Base-by-base conservation (phyloP, 2,113 vertebrate genomes). In the Oreochromis tanganicae region DNA sequence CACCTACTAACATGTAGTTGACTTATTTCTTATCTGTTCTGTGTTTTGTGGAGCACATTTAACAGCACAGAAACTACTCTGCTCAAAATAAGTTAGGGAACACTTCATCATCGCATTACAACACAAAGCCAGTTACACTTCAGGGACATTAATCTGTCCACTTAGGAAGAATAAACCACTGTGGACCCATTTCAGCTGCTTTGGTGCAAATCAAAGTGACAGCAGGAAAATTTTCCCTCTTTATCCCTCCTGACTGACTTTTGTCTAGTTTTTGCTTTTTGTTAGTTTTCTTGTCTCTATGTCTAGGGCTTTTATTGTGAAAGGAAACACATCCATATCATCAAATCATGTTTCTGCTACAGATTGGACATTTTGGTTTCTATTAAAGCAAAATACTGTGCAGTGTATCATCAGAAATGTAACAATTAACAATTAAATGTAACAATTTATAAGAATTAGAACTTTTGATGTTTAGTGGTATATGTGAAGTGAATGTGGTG, bases 321-420 rank as follows among this genome's bases (percentile, higher is more conserved):
- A 29, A 48, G 71, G 24, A 75, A 48, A 75, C 43, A 7, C 41
- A 7, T 75, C 9, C 68, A 50, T 75, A 19, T 32, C 43, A 29
- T 1, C 16, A 32, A 50, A 32, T 75, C 24, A 75, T 4, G 43
- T 50, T 50, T 32, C 0, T 50, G 43, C 16, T 75, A 0, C n/a
- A 43, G 66, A 3, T 43, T 27, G 66, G n/a, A 43, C 9, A 1
- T 75, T 75, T 29, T 29, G 41, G 21, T 29, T 73, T 48, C 43
- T 46, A 48, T 73, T 73, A 43, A 24, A 71, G 13, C n/a, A 46
- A 73, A 73, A 46, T 41, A 73, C 8, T 9, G 5, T 17, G 27
- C 16, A 29, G 68, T 73, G 68, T 48, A 73, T 27, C 14, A 29
- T 75, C 24, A 29, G 14, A 11, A 75, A 48, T 75, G 9, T 29